Evolutionary conservation across 2,797 vertebrate species (phyloP).

Genomic region (Octomys mimax): DNA sequence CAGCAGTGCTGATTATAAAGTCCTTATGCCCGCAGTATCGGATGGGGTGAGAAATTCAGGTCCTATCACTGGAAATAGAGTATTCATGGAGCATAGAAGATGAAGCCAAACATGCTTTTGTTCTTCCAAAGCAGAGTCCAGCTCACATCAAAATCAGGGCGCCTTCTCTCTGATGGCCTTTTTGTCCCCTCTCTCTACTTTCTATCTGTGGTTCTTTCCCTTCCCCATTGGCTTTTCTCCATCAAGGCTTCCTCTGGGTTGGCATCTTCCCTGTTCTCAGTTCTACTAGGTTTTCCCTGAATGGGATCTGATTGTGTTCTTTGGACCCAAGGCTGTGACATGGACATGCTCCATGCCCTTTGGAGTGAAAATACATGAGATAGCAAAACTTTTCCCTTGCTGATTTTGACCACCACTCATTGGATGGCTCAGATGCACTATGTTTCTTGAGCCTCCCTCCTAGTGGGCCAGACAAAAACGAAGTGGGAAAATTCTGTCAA

Average conservation of each 20-base stretch:
- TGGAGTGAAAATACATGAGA: not conserved
- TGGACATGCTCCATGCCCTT: not conserved
- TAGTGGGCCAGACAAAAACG: not conserved
- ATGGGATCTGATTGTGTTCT: not conserved
- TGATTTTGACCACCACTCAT: not conserved
- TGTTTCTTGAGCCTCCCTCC: not conserved
- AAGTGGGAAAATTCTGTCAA: not conserved
- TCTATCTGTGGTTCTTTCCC: not conserved
- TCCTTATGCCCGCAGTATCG: not conserved
- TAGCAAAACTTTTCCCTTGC: not conserved
- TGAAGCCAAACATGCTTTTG: not conserved
- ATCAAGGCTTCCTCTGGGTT: not conserved
- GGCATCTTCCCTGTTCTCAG: not conserved
- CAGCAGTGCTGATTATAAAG: constrained; percentile 28
- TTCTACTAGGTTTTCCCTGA: not conserved
- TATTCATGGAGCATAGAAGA: not conserved
- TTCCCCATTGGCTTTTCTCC: not conserved
- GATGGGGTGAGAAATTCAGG: not conserved
- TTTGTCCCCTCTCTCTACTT: not conserved
- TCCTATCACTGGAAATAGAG: constrained; percentile 12
- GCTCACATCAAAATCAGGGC: not conserved
- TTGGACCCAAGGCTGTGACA: not conserved
- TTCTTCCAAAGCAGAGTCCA: constrained; percentile 6
- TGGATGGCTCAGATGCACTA: not conserved
- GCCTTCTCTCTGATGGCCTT: not conserved